A percentile compares a stretch with the other conserved stretches of the same genome.
Conservation (phyloP, 1,140 invertebrate genomes). For the Micrasema longulum region DNA sequence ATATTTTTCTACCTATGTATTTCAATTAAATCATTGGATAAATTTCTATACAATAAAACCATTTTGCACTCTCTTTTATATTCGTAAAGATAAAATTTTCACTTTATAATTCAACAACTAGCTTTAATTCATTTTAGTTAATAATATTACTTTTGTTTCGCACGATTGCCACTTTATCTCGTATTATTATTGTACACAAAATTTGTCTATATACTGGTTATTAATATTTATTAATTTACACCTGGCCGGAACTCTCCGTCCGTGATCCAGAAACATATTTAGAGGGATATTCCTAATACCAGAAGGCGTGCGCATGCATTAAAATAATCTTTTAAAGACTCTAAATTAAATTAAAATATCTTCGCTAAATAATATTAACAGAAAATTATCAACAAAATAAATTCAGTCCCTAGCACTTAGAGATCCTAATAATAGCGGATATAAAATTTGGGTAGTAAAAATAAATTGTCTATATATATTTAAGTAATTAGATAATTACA, state of each 20-base stretch:
- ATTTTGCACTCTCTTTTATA: conserved; percentile 54
- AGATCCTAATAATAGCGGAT: no score
- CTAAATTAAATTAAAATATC: conserved; percentile 48
- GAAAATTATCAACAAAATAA: no score
- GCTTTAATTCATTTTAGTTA: conserved; percentile 51
- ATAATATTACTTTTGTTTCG: conserved; percentile 52
- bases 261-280: no score
- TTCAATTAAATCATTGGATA: conserved; percentile 55
- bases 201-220: conserved; percentile 28
- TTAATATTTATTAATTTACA: no score
- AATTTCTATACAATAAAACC: conserved; percentile 56
- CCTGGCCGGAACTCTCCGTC: no score
- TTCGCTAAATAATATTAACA: no score
- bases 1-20: conserved; percentile 56
- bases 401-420: no score
- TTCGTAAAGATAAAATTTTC: conserved; percentile 54
- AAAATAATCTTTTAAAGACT: conserved; percentile 54
- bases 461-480: no score
- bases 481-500: no score
- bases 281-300: conserved; percentile 35
- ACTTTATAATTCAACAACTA: conserved; percentile 55
- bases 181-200: conserved; percentile 3
- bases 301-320: conserved; percentile 50
- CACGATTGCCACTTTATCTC: conserved; percentile 44
- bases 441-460: no score